Conservation (phyloP, 2,797 vertebrate species). For the Echiichthys vipera region DNA sequence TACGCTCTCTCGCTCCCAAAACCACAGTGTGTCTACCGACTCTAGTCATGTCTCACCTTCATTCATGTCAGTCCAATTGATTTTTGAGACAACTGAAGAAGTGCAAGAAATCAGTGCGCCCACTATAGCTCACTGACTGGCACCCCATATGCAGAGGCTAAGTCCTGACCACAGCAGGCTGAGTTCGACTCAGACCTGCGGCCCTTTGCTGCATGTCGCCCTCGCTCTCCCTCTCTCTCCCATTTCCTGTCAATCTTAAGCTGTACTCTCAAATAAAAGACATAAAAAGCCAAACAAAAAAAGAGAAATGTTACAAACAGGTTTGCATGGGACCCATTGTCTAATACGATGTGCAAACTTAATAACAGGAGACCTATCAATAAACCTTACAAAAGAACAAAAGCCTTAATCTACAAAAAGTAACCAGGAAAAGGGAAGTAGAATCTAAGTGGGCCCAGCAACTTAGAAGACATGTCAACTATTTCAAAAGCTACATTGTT, state of each 20-base stretch:
- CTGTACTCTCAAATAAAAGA: no score
- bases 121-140: no score
- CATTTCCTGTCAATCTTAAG: no score
- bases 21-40: constrained; percentile 28
- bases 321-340: constrained; percentile 1
- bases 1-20: constrained; percentile 28
- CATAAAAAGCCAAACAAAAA: no score
- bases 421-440: not conserved
- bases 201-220: no score
- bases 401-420: not conserved
- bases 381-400: constrained; percentile 6
- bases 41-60: constrained; percentile 37
- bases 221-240: no score
- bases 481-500: not conserved
- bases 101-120: not conserved
- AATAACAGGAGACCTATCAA: not conserved
- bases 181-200: no score
- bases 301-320: constrained; percentile 38
- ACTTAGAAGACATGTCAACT: not conserved
- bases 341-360: constrained; percentile 13
- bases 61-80: constrained; percentile 56
- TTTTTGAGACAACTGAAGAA: constrained; percentile 41
- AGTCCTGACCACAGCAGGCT: no score
- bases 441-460: not conserved
- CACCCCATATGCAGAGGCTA: no score